Percentiles rank a stretch among this genome's conserved stretches.
Evolutionary conservation across 2,797 vertebrate species (phyloP).

Genomic region (Periparus ater): DNA sequence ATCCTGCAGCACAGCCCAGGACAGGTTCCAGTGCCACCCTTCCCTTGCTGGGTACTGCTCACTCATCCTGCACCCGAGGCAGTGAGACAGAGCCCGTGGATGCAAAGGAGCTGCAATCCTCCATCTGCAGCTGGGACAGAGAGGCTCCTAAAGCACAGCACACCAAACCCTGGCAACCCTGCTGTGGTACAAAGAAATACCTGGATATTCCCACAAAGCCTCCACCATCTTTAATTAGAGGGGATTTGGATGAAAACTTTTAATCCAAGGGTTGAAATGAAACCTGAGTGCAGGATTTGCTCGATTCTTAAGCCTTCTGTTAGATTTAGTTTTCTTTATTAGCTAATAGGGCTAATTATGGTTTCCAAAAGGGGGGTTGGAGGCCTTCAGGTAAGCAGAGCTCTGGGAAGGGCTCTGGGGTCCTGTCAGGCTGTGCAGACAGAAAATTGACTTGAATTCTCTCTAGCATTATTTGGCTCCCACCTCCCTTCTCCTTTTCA

Average conservation of each 20-base stretch:
- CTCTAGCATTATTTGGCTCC: background rate
- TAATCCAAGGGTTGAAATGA: background rate
- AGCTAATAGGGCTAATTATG: background rate
- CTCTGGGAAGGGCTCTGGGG: background rate
- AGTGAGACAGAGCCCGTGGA: background rate
- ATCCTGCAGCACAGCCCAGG: background rate
- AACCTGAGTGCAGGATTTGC: background rate
- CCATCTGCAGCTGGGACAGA: background rate
- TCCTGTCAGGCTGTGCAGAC: background rate
- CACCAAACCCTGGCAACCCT: background rate
- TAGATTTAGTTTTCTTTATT: background rate
- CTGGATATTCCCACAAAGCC: background rate
- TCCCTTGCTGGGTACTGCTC: background rate
- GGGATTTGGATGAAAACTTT: background rate
- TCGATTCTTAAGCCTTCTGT: background rate
- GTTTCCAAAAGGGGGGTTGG: background rate
- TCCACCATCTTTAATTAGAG: background rate
- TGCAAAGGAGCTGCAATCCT: constrained; percentile 6
- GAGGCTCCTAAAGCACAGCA: background rate
- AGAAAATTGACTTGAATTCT: constrained; percentile 11
- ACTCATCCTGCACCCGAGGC: background rate
- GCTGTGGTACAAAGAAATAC: background rate
- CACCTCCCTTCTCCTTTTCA: constrained; percentile 7
- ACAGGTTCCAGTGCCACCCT: constrained; percentile 3
- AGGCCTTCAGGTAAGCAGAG: background rate